Evolutionary conservation across 2,113 vertebrate genomes (phyloP).

Genomic region (Aegithalos caudatus): DNA sequence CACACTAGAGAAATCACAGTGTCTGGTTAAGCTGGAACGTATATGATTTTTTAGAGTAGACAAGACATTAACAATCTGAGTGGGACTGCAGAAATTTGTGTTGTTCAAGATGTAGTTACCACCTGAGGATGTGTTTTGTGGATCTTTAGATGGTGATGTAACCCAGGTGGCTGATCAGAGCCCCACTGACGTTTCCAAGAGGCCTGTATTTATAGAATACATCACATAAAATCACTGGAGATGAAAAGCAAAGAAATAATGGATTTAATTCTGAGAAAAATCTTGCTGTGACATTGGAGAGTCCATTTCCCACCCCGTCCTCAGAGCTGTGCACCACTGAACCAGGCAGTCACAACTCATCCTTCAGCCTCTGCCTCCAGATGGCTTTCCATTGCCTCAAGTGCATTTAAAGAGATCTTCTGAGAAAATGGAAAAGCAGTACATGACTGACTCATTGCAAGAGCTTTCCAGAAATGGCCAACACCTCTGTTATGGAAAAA

Average conservation of each 20-base stretch:
- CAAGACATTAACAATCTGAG: not conserved
- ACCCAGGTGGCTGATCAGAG: not conserved
- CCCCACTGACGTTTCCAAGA: not conserved
- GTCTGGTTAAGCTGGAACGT: not conserved
- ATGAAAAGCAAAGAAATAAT: not conserved
- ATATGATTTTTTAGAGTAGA: not conserved
- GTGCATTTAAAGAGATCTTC: constrained; percentile 30
- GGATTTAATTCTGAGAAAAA: not conserved
- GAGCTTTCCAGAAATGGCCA: constrained; percentile 33
- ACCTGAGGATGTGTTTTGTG: too few relatives aligned
- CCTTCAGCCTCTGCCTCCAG: constrained; percentile 48
- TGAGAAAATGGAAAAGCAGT: constrained; percentile 58
- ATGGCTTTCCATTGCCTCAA: constrained; percentile 62
- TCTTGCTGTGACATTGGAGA: not conserved
- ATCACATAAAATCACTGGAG: not conserved
- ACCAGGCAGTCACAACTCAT: not conserved
- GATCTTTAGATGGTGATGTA: not conserved
- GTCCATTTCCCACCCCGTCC: not conserved
- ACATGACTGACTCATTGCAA: constrained; percentile 18
- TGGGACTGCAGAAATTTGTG: not conserved
- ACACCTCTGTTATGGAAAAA: constrained; percentile 58
- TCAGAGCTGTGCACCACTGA: not conserved
- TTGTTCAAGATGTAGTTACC: not conserved
- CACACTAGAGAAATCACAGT: not conserved
- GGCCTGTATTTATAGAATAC: not conserved